Conservation (phyloP, 2,797 vertebrate species). For the Pseudochirops corinnae region DNA sequence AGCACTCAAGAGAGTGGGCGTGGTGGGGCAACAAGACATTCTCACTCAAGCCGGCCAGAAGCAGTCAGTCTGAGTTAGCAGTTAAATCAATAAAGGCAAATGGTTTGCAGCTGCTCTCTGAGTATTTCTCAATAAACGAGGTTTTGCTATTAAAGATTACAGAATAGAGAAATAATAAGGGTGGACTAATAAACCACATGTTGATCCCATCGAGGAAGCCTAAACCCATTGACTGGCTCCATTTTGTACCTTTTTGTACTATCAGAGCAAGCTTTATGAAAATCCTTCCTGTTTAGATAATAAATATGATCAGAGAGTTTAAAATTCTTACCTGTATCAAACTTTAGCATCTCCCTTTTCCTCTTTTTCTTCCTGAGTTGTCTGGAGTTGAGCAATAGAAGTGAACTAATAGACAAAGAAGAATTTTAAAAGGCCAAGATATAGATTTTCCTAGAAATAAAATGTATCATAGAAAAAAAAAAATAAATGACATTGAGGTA, state of each 20-base stretch:
- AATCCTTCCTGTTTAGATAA: constrained; percentile 41
- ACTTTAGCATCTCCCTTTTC: background rate
- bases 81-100: constrained; percentile 80
- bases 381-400: constrained; percentile 39
- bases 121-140: constrained; percentile 74
- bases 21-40: constrained; percentile 4
- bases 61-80: constrained; percentile 66
- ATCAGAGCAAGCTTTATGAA: constrained; percentile 65
- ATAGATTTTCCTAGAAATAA: constrained; percentile 54
- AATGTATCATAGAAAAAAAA: background rate
- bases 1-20: background rate
- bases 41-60: constrained; percentile 24
- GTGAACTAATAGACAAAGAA: constrained; percentile 38
- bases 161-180: constrained; percentile 58
- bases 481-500: background rate
- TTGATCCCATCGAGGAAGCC: constrained; percentile 69
- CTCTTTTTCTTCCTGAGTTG: background rate
- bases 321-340: constrained; percentile 21
- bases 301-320: constrained; percentile 62
- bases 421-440: background rate
- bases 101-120: constrained; percentile 74
- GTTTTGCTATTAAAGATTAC: constrained; percentile 76
- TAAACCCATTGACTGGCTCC: constrained; percentile 75
- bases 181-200: constrained; percentile 60
- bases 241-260: constrained; percentile 62